Conservation (phyloP, 2,797 vertebrate genomes). For the Phoebastria nigripes region DNA sequence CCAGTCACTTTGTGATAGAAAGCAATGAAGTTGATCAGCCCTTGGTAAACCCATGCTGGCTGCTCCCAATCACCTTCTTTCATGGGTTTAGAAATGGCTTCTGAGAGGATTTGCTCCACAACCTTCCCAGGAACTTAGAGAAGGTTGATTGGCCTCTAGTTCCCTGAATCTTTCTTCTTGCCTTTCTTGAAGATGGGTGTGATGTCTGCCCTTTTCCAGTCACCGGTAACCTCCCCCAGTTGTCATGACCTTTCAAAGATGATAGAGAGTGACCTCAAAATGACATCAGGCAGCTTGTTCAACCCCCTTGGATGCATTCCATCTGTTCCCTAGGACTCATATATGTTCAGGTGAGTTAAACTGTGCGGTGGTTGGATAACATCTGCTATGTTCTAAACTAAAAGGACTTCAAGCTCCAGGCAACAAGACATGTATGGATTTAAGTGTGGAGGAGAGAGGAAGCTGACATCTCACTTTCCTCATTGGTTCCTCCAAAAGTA, state of each 20-base stretch:
- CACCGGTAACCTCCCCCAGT: background rate
- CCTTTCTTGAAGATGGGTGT: background rate
- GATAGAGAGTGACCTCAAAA: background rate
- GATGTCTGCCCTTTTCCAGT: background rate
- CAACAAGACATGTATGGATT: background rate
- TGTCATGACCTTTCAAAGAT: background rate
- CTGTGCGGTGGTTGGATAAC: background rate
- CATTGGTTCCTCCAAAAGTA: background rate
- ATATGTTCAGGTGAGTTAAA: background rate
- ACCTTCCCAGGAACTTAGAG: background rate
- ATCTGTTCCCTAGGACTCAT: background rate
- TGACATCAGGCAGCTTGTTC: background rate
- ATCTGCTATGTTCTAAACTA: background rate
- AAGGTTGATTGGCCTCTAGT: background rate
- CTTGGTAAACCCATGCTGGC: background rate
- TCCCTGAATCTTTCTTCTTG: background rate
- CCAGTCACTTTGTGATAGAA: background rate
- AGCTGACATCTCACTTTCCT: background rate
- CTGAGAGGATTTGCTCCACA: background rate
- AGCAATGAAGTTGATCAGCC: background rate
- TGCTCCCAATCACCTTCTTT: background rate
- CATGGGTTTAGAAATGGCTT: background rate
- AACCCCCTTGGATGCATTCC: background rate
- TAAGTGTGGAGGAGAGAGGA: background rate
- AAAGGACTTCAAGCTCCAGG: background rate